Evolutionary conservation across 2,113 vertebrate species (phyloP).

Genomic region (Panthera uncia): DNA sequence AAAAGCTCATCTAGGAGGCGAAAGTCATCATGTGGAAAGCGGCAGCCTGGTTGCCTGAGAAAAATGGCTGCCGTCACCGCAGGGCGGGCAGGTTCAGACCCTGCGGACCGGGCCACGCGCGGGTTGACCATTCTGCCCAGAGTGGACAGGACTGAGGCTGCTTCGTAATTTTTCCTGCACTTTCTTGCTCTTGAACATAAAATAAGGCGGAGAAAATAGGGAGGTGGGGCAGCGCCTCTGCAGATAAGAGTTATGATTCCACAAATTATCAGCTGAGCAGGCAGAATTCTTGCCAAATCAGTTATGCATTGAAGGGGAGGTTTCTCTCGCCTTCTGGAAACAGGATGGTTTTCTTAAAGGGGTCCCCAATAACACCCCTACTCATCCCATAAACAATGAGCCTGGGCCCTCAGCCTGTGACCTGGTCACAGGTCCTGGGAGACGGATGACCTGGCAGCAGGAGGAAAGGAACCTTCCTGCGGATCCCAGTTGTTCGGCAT

Average conservation of each 20-base stretch:
- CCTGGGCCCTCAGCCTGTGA: background rate
- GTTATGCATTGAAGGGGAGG: background rate
- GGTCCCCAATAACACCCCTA: background rate
- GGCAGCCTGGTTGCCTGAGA: background rate
- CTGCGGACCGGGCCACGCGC: background rate
- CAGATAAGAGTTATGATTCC: background rate
- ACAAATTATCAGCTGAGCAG: background rate
- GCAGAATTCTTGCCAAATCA: background rate
- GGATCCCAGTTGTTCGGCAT: background rate
- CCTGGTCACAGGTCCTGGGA: background rate
- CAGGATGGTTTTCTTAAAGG: background rate
- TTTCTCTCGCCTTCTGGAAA: background rate
- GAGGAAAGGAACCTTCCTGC: background rate
- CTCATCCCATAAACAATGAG: background rate
- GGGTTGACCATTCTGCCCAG: accelerated
- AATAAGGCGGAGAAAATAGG: background rate
- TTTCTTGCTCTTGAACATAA: background rate
- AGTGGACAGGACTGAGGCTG: background rate
- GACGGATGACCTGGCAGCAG: background rate
- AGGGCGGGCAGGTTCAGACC: accelerated
- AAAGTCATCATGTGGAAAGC: background rate
- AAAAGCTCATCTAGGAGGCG: conserved; percentile 25
- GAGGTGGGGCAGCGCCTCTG: background rate
- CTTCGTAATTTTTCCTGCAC: background rate
- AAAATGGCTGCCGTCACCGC: too few relatives aligned